Percentiles rank a stretch among this genome's conserved stretches.
phyloP scores from a whole-genome alignment of 2,797 vertebrate genomes.

The Morus bassanus region DNA sequence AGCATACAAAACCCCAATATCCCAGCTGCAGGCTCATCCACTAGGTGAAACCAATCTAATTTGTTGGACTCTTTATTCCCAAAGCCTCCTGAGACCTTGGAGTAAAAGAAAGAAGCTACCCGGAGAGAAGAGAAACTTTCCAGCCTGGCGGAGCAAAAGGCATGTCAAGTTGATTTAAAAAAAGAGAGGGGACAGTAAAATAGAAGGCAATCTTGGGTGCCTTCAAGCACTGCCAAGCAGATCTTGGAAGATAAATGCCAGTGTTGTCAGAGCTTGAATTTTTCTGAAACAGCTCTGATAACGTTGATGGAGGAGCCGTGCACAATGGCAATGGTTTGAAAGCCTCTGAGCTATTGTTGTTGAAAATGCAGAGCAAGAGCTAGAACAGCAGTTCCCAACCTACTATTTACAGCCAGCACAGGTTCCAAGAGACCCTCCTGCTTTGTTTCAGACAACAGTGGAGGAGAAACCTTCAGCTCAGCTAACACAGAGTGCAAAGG shows the following conservation, averaged over 20 bases:
- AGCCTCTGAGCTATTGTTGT: neutral
- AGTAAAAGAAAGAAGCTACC: neutral
- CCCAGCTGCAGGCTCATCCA: slow-evolving; percentile 34
- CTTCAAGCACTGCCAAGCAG: neutral
- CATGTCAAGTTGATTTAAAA: neutral
- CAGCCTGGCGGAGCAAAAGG: neutral
- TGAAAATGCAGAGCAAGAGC: neutral
- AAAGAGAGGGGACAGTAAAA: neutral
- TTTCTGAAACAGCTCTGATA: neutral
- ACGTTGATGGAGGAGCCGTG: neutral
- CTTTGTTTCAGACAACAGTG: neutral
- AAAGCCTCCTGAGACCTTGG: slow-evolving; percentile 29
- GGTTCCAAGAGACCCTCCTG: neutral
- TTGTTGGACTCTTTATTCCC: slow-evolving; percentile 47
- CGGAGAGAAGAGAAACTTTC: neutral
- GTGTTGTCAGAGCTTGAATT: neutral
- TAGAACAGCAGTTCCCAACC: neutral
- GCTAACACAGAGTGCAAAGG: neutral
- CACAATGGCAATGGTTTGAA: neutral
- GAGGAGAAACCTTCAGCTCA: neutral
- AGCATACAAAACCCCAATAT: neutral
- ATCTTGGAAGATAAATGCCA: neutral
- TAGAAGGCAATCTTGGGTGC: neutral
- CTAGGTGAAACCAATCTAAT: slow-evolving; percentile 33
- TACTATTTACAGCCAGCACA: neutral